Evolutionary conservation across 2,113 vertebrate genomes (phyloP), one percentile per base, ranked within the genome.

Genomic region (Riparia riparia): DNA sequence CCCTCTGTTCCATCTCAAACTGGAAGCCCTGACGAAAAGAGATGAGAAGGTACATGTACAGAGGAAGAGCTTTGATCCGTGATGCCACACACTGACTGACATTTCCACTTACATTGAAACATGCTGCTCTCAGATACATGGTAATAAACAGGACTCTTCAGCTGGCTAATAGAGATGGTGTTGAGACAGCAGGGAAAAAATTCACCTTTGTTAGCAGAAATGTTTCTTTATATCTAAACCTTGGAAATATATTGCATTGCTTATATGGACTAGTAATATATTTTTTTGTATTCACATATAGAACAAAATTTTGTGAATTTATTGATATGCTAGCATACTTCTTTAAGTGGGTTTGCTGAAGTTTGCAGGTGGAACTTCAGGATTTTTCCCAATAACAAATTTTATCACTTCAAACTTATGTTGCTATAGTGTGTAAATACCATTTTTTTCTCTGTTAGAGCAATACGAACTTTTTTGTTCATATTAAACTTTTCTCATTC

Each of bases 1-100:
- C 89, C 79, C 93, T 96, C 94, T 97, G 96, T 95, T 97, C 90
- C 97, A 89, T 96, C 82, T 97, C 95, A 97, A 22, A 85, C 39
- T 89, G 95, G 90, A 83, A 97, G 93, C 80, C 66, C 80, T 34
- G 42, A 94, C 15, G 82, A 96, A 94, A 86, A 86, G 90, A 94
- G 90, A 95, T 95, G 95, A 97, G 95, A 97, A 96, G 96, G 86
- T 96, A 60, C 70, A 74, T 29, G 83, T 58, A 94, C 80, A 2
- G 57, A 94, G 93, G 56, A 78, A 93, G 88, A 60, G 77, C 94
- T 97, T 97, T 97, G 97, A 97, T 96, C 90, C 54, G 0, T 1
- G 1, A 34, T 97, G 95, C 92, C 95, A 96, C 95, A 97, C 94
- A 96, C 94, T 92, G 94, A 70, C 94, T 90, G 96, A 97, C 95